These are phyloP conservation scores for Notodonta dromedarius DNA, from an alignment of 2,888 invertebrate species.

Conservation along the genomic window DNA sequence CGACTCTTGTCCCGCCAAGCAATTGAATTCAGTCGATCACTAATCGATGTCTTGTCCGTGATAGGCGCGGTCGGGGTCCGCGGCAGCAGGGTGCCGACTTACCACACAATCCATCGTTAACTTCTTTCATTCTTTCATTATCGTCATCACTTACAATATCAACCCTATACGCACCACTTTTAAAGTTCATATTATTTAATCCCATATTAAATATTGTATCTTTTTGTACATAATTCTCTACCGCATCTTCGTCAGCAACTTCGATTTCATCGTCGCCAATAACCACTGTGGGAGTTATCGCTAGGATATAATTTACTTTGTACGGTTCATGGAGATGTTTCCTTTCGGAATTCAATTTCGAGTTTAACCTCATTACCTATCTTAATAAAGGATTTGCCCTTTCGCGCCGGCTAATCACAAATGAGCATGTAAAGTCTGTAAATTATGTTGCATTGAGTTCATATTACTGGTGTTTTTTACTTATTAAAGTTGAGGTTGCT, in stretches of 20 bases:
- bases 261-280: slow-evolving; percentile 53
- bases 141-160: slow-evolving; percentile 67
- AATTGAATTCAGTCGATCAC: slow-evolving; percentile 85
- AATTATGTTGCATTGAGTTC: slow-evolving; percentile 82
- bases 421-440: slow-evolving; percentile 83
- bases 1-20: slow-evolving; percentile 80
- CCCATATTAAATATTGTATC: slow-evolving; percentile 67
- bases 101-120: slow-evolving; percentile 85
- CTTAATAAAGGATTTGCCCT: slow-evolving; percentile 84
- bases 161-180: slow-evolving; percentile 62
- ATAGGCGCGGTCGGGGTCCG: slow-evolving; percentile 82
- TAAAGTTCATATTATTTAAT: slow-evolving; percentile 71
- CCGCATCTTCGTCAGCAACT: slow-evolving; percentile 79
- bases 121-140: slow-evolving; percentile 83
- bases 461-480: slow-evolving; percentile 71
- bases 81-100: slow-evolving; percentile 84
- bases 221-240: slow-evolving; percentile 81
- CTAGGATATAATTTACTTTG: slow-evolving; percentile 66
- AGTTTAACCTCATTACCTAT: slow-evolving; percentile 85
- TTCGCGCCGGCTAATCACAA: slow-evolving; percentile 84
- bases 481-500: slow-evolving; percentile 72
- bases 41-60: slow-evolving; percentile 85
- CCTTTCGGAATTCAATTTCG: slow-evolving; percentile 54
- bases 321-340: slow-evolving; percentile 41
- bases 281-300: slow-evolving; percentile 59